Conservation (phyloP, 2,888 invertebrate species). For the Meiosimyza decipiens region DNA sequence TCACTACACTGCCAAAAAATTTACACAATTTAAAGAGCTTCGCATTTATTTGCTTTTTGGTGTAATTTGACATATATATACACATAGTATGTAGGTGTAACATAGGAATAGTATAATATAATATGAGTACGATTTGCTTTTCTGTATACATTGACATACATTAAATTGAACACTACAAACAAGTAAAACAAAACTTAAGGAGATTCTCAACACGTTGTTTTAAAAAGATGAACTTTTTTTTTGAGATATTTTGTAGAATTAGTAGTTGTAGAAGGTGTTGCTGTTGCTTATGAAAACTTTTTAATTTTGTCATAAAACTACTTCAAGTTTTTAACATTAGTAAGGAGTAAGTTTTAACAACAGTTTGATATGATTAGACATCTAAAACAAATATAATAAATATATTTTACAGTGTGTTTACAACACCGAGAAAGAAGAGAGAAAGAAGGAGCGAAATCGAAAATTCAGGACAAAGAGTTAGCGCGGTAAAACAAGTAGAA, state of each 20-base stretch:
- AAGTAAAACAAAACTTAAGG: slow-evolving; percentile 67
- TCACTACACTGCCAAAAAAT: slow-evolving; percentile 29
- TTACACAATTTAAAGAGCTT: slow-evolving; percentile 39
- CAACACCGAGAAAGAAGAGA: slow-evolving; percentile 40
- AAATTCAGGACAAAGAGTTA: slow-evolving; percentile 17
- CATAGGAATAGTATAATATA: slow-evolving; percentile 14
- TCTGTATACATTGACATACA: slow-evolving; percentile 65
- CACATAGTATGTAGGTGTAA: slow-evolving; percentile 36
- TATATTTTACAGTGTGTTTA: slow-evolving; percentile 37
- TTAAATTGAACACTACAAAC: slow-evolving; percentile 67
- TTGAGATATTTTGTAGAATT: no score
- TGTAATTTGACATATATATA: slow-evolving; percentile 54
- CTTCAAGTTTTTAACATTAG: no score
- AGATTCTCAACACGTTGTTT: slow-evolving; percentile 49
- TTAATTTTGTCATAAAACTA: no score
- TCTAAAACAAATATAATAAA: background rate
- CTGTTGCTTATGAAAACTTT: no score
- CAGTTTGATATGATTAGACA: slow-evolving; percentile 7
- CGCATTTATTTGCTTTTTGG: slow-evolving; percentile 41
- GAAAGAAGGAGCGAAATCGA: slow-evolving; percentile 23
- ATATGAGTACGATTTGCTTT: slow-evolving; percentile 60
- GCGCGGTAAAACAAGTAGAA: slow-evolving; percentile 13
- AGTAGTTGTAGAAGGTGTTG: no score
- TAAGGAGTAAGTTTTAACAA: no score
- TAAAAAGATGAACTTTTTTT: no score